Base-by-base conservation (phyloP, 1,140 invertebrate species). In the Caenorhabditis elegans region DNA sequence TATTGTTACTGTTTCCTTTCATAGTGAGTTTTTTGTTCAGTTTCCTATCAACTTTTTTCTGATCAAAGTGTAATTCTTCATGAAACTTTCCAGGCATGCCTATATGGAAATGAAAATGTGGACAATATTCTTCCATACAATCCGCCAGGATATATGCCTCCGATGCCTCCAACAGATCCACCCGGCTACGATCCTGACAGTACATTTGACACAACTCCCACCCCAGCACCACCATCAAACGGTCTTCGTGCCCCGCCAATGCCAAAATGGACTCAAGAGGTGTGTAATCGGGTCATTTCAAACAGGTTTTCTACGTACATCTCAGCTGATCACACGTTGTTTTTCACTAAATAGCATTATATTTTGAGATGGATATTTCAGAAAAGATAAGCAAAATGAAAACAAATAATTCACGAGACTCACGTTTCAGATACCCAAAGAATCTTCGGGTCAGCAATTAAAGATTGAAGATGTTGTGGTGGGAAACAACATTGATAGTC, bases 231-330 rank as follows among this genome's bases (percentile, higher is more conserved):
- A 43, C 15, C 39, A 43, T 43, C 39, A 5, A 43, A 43, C 43
- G 60, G 60, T 70, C 60, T 70, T 43, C 60, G 60, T 28, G 60
- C 60, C 31, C 60, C 60, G 11, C 60, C 60, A 39, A 11, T 70
- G 34, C 60, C 60, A 8, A 70, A 17, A 5, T 70, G 60, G 60
- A 70, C 34, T 10, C 15, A 60, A 60, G 31, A 70, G 31, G 60
- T 70, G 11, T 70, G 60, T 70, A 39, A 8, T 60, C n/a, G 6
- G 55, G 55, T 60, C 17, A 60, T 34, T 60, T 39, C n/a, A 70
- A 70, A 39, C 34, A 70, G 31, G 31, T 70, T 70, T 34, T 60
- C 2, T 22, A 0, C 31, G 3, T 1, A 2, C 31, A 17, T 43
- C 34, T 26, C 60, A 36, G 60, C 31, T 70, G 34, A 70, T 39